Percentiles rank a stretch among this genome's conserved stretches.
phyloP scores from a whole-genome alignment of 2,113 vertebrate species.

The Malaclemys terrapin region DNA sequence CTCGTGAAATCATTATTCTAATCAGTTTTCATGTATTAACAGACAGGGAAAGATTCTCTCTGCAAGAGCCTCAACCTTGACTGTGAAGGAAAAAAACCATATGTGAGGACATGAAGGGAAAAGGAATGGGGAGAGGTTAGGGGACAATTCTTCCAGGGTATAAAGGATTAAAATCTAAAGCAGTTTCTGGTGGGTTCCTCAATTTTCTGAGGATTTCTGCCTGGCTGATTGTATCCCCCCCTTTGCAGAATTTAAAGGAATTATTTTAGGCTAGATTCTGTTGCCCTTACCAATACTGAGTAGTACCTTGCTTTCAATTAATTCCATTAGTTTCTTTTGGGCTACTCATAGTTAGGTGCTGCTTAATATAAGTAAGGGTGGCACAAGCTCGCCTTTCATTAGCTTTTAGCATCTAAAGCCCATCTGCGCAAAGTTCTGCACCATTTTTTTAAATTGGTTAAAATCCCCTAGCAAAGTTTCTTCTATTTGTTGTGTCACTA shows the following conservation, averaged over 20 bases:
- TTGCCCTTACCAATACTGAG: slow-evolving; percentile 43
- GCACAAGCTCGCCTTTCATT: not conserved
- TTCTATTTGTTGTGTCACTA: not conserved
- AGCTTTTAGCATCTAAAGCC: slow-evolving; percentile 15
- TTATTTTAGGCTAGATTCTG: not conserved
- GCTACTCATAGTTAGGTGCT: not conserved
- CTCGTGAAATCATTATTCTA: not conserved
- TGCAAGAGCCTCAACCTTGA: not conserved
- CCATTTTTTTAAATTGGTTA: slow-evolving; percentile 1
- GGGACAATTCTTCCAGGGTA: not conserved
- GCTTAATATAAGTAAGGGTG: slow-evolving; percentile 30
- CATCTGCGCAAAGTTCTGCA: not conserved
- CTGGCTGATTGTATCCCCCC: not conserved
- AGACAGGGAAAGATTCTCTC: not conserved
- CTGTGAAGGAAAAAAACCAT: not conserved
- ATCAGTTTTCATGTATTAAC: not conserved
- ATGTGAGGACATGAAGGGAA: not conserved
- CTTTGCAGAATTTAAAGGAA: not conserved
- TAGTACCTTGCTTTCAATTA: not conserved
- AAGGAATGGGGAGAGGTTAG: not conserved
- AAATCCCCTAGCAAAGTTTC: slow-evolving; percentile 36
- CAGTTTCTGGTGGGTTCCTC: not conserved
- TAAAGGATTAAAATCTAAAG: not conserved
- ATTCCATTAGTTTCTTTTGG: not conserved
- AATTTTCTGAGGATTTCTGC: not conserved